Percentiles rank a stretch among this genome's conserved stretches.
Conservation (phyloP, 1,140 invertebrate species). For the Drosophila parabipectinata region DNA sequence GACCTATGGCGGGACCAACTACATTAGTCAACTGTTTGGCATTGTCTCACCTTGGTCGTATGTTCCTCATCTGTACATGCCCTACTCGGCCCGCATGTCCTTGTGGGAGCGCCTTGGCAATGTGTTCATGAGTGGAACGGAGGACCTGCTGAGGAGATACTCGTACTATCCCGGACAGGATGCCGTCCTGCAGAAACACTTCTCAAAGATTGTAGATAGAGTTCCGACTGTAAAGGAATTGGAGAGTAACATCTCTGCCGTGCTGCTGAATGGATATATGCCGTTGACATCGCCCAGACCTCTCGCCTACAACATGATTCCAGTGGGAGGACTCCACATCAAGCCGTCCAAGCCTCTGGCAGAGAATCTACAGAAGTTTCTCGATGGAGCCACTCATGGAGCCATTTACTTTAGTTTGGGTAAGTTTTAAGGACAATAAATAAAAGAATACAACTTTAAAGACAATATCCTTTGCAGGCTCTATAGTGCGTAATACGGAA, state of each 20-base stretch:
- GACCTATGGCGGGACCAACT: conserved; percentile 76
- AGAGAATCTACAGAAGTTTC: conserved; percentile 62
- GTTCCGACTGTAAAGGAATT: conserved; percentile 84
- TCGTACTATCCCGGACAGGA: conserved; percentile 70
- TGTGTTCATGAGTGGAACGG: conserved; percentile 28
- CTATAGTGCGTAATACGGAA: conserved; percentile 72
- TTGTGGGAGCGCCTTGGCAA: conserved; percentile 81
- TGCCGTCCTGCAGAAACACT: conserved; percentile 66
- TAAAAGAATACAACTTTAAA: not conserved
- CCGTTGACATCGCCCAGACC: conserved; percentile 83
- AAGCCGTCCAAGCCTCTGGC: conserved; percentile 77
- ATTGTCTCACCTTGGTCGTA: conserved; percentile 74
- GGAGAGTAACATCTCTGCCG: conserved; percentile 84
- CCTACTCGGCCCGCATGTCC: conserved; percentile 75
- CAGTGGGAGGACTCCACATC: conserved; percentile 85
- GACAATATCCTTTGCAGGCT: conserved; percentile 28
- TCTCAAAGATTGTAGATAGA: conserved; percentile 39
- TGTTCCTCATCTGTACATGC: conserved; percentile 67
- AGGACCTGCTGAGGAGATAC: conserved; percentile 54
- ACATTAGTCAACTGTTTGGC: conserved; percentile 71
- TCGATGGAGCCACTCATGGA: conserved; percentile 85
- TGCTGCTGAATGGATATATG: conserved; percentile 85
- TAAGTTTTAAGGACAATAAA: not conserved
- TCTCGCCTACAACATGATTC: conserved; percentile 84
- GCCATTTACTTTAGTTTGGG: conserved; percentile 84